These are phyloP conservation scores for Aporophyla lueneburgensis DNA, from an alignment of 2,888 invertebrate species.

Conservation along the genomic window DNA sequence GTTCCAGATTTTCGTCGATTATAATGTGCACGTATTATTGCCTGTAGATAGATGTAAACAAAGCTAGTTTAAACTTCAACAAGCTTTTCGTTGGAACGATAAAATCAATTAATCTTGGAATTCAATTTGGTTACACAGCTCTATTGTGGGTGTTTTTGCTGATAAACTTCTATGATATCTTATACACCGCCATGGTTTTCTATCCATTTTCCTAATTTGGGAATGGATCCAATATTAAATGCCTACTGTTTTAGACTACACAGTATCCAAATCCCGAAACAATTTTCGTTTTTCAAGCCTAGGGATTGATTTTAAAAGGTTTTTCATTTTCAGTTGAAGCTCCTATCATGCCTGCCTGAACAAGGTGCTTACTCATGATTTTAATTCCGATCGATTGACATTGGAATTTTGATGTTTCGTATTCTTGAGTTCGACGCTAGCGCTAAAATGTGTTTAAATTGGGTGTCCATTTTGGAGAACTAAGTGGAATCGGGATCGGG, in stretches of 20 bases:
- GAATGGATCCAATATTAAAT: no score
- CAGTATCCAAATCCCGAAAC: neutral
- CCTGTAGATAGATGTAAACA: constrained; percentile 59
- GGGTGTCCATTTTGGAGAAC: no score
- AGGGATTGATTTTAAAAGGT: neutral
- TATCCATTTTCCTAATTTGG: neutral
- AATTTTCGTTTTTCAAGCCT: neutral
- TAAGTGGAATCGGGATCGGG: no score
- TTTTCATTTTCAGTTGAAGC: neutral
- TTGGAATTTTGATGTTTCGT: no score
- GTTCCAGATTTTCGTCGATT: constrained; percentile 81
- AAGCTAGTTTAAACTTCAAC: constrained; percentile 41
- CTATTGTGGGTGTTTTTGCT: constrained; percentile 6
- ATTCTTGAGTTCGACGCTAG: no score
- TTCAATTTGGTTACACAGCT: constrained; percentile 27
- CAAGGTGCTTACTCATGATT: no score
- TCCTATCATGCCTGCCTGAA: no score
- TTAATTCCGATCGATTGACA: no score
- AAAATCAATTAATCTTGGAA: constrained; percentile 26
- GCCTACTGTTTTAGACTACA: neutral
- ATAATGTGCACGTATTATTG: constrained; percentile 59
- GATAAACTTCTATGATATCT: constrained; percentile 1
- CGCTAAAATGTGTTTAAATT: no score
- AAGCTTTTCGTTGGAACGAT: constrained; percentile 32
- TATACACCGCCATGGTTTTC: neutral